Evolutionary conservation across 2,113 vertebrate genomes (phyloP).

Genomic region (Sander vitreus): DNA sequence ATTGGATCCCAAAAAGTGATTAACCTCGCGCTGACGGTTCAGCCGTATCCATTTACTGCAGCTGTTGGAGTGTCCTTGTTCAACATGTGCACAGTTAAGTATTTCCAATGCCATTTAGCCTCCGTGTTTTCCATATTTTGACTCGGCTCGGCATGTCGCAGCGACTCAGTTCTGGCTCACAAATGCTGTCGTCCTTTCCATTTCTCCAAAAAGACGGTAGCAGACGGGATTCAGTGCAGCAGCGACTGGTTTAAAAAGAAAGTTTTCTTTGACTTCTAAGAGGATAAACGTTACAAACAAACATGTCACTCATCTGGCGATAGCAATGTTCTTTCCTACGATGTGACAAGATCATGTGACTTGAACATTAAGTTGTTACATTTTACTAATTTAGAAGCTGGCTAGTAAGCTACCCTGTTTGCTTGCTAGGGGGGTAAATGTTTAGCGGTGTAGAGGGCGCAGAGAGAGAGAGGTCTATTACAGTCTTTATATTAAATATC

Average conservation of each 20-base stretch:
- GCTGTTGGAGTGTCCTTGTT: slow-evolving; percentile 3
- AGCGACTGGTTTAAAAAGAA: neutral
- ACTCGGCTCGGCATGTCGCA: neutral
- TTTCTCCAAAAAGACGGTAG: neutral
- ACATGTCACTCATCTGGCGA: too few species aligned
- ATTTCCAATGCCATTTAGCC: slow-evolving; percentile 17
- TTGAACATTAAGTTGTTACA: too few species aligned
- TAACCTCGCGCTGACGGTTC: slow-evolving; percentile 40
- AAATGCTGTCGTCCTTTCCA: neutral
- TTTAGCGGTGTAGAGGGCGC: too few species aligned
- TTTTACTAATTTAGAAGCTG: too few species aligned
- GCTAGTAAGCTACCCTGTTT: too few species aligned
- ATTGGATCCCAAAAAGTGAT: slow-evolving; percentile 46
- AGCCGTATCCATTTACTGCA: slow-evolving; percentile 31
- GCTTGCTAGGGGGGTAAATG: too few species aligned
- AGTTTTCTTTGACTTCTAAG: neutral
- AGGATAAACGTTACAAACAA: too few species aligned
- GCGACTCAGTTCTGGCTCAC: neutral
- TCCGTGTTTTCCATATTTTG: neutral
- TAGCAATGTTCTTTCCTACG: too few species aligned
- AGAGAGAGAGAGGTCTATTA: too few species aligned
- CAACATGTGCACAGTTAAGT: neutral
- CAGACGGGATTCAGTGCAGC: neutral
- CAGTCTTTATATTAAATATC: too few species aligned
- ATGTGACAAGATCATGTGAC: too few species aligned